Percentiles rank a stretch among this genome's conserved stretches.
Conservation (phyloP, 2,113 vertebrate species). For the Hypocryptadius cinnamomeus region DNA sequence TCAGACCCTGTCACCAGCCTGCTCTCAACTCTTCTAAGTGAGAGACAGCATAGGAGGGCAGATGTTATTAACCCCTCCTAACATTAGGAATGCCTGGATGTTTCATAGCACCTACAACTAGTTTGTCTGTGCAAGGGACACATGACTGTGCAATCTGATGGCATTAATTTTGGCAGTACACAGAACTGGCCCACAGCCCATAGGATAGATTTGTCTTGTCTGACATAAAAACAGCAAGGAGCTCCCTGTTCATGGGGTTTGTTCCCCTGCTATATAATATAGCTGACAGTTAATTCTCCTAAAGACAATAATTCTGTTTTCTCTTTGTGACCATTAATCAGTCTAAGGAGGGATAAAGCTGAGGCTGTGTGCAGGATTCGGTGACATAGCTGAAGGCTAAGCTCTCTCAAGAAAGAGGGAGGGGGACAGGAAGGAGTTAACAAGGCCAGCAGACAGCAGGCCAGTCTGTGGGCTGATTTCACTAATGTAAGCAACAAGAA, state of each 20-base stretch:
- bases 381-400: neutral
- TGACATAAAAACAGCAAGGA: neutral
- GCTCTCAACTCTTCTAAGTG: neutral
- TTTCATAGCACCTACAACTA: neutral
- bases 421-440: neutral
- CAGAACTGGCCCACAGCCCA: neutral
- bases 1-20: neutral
- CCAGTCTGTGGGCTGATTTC: neutral
- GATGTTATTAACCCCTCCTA: neutral
- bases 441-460: slow-evolving; percentile 7
- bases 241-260: neutral
- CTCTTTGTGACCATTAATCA: neutral
- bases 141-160: neutral
- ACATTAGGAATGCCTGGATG: neutral
- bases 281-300: neutral
- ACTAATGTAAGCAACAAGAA: slow-evolving; percentile 29
- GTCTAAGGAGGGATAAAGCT: neutral
- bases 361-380: fast-evolving
- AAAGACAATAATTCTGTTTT: neutral
- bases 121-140: neutral
- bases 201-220: neutral
- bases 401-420: neutral
- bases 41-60: neutral
- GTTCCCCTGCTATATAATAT: neutral
- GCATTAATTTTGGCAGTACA: neutral